Conservation (phyloP, 2,797 vertebrate genomes). For the Meriones psammophilus region DNA sequence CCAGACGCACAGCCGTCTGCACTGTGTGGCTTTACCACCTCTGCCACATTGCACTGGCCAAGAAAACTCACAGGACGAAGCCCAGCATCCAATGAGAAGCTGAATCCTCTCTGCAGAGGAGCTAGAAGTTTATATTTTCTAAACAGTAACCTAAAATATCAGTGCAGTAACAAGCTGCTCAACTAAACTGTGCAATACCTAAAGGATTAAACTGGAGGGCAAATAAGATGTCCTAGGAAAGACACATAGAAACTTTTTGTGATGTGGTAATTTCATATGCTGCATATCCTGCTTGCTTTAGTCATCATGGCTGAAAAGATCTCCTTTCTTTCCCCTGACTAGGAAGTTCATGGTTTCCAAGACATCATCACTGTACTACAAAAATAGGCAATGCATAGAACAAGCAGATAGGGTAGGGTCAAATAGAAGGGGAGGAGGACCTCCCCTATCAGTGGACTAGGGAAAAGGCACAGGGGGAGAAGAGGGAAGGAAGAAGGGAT, state of each 20-base stretch:
- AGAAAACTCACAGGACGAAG: not conserved
- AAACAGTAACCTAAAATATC: not conserved
- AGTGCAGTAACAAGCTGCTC: not conserved
- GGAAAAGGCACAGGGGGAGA: too few species aligned
- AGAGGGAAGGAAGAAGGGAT: too few species aligned
- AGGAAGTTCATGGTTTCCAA: not conserved
- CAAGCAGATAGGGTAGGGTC: too few species aligned
- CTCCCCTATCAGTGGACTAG: too few species aligned
- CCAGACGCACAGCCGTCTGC: not conserved
- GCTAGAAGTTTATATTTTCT: not conserved
- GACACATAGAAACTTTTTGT: not conserved
- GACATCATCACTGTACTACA: not conserved
- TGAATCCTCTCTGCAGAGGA: not conserved
- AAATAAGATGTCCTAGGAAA: not conserved
- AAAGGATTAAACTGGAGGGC: not conserved
- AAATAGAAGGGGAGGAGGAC: too few species aligned
- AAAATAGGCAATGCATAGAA: not conserved
- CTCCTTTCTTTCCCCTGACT: not conserved
- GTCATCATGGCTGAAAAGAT: not conserved
- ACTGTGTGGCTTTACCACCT: accelerated
- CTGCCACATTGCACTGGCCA: not conserved
- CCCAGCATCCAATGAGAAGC: not conserved
- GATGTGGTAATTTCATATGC: not conserved
- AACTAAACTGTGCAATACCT: not conserved
- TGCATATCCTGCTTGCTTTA: not conserved